These are phyloP conservation scores for Trinorchestia longiramus DNA, from an alignment of 1,140 invertebrate genomes.

Conservation along the genomic window DNA sequence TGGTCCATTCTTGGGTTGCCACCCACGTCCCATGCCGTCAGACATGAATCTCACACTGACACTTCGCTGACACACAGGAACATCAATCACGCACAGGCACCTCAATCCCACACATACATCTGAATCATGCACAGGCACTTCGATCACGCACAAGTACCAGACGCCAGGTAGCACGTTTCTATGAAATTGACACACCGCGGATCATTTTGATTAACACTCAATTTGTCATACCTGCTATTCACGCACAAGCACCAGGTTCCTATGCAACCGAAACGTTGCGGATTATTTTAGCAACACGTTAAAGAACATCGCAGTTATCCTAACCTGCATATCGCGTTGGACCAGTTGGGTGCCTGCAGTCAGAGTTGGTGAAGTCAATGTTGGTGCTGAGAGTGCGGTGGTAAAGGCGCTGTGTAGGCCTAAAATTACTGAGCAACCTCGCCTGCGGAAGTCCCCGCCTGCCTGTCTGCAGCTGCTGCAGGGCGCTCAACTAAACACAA, in stretches of 20 bases:
- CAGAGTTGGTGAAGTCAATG: slow-evolving; percentile 9
- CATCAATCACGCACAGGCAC: no score
- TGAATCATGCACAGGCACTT: no score
- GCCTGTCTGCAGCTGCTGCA: slow-evolving; percentile 37
- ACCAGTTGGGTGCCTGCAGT: not conserved
- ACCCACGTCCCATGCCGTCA: no score
- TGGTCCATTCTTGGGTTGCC: no score
- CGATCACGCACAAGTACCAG: no score
- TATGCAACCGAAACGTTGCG: not conserved
- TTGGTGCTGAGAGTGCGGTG: slow-evolving; percentile 48
- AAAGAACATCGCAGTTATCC: not conserved
- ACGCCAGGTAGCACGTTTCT: no score
- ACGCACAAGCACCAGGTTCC: not conserved
- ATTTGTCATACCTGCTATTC: not conserved
- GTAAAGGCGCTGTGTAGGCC: slow-evolving; percentile 23
- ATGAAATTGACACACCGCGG: no score
- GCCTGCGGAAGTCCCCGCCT: slow-evolving; percentile 27
- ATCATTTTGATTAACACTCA: not conserved
- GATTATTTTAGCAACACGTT: not conserved
- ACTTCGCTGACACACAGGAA: no score
- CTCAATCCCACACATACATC: no score
- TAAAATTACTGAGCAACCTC: not conserved
- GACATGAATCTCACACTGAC: no score
- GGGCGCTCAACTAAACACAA: not conserved
- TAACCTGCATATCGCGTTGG: slow-evolving; percentile 2